A percentile compares a stretch with the other conserved stretches of the same genome.
Conservation (phyloP, 2,888 invertebrate species). For the Helobdella robusta region DNA sequence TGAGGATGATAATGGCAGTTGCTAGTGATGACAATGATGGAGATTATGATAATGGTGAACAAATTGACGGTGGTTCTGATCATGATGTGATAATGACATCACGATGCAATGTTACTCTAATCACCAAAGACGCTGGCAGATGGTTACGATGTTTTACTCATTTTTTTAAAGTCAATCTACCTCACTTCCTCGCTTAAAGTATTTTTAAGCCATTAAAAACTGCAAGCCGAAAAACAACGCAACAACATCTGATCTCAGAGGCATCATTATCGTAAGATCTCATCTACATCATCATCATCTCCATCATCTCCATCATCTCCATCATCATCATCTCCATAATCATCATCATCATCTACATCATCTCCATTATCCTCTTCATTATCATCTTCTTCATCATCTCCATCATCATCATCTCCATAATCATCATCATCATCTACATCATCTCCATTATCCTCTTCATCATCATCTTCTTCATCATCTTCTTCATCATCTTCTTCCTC, state of each 20-base stretch:
- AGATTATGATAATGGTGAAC: conserved; percentile 16
- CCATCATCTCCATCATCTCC: background rate
- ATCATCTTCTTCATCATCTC: too few species aligned
- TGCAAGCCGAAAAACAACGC: too few species aligned
- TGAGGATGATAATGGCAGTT: conserved; percentile 14
- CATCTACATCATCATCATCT: background rate
- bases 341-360: background rate
- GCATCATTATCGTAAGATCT: too few species aligned
- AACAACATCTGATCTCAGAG: too few species aligned
- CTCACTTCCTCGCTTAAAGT: too few species aligned
- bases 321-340: background rate
- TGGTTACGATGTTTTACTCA: too few species aligned
- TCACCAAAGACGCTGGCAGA: too few species aligned
- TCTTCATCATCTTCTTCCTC: background rate
- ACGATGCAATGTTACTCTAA: too few species aligned
- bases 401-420: background rate
- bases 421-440: background rate
- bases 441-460: background rate
- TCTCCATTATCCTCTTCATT: background rate
- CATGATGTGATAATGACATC: too few species aligned
- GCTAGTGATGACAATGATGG: conserved; percentile 21
- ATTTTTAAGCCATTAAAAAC: too few species aligned
- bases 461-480: too few species aligned
- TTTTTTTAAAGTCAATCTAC: too few species aligned
- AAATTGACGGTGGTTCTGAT: background rate